A percentile compares a stretch with the other conserved stretches of the same genome.
phyloP scores from a whole-genome alignment of 2,113 vertebrate species.

The Gymnogyps californianus region DNA sequence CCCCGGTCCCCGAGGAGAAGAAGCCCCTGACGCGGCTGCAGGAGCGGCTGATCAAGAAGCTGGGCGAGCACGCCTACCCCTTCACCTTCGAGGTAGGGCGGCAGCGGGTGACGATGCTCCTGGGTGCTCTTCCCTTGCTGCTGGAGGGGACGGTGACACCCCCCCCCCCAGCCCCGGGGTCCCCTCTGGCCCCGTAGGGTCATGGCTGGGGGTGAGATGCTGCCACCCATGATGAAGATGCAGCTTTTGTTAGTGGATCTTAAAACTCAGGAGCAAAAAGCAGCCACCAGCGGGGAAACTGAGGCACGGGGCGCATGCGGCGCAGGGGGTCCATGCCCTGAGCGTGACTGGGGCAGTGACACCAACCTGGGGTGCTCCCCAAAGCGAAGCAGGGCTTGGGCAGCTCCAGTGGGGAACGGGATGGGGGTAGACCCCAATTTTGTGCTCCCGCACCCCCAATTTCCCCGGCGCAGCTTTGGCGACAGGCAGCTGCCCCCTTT shows the following conservation, averaged over 20 bases:
- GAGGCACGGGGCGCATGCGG: neutral
- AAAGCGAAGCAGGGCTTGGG: neutral
- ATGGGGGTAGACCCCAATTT: neutral
- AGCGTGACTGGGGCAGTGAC: neutral
- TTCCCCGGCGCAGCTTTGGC: neutral
- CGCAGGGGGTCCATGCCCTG: neutral
- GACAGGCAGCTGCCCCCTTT: neutral
- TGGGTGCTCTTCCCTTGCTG: neutral
- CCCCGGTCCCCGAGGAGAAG: conserved; percentile 82
- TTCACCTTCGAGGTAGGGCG: conserved; percentile 89
- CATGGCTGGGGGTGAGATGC: neutral
- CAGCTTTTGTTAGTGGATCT: neutral
- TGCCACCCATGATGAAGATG: neutral
- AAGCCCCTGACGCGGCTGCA: conserved; percentile 88
- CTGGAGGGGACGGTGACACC: neutral
- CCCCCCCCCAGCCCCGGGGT: fast-evolving
- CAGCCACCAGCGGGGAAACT: neutral
- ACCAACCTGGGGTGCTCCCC: neutral
- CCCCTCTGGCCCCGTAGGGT: neutral
- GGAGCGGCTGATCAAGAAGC: conserved; percentile 93
- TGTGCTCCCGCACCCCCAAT: fast-evolving
- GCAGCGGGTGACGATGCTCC: fast-evolving
- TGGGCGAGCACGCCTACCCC: conserved; percentile 92
- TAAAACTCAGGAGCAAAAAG: neutral
- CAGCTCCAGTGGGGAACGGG: neutral